Conservation (phyloP, 2,888 invertebrate genomes). For the Anarsia innoxiella region DNA sequence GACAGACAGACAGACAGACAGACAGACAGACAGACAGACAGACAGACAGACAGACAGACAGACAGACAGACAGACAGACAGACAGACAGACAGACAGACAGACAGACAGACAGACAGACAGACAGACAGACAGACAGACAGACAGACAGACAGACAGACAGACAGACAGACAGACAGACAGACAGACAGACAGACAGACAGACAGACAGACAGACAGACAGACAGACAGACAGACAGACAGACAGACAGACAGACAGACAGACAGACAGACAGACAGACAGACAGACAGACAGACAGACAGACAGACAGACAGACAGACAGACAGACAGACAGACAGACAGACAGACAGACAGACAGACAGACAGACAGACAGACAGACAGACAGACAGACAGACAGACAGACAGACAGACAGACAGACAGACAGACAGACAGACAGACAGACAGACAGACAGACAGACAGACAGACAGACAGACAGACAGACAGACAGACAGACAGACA, state of each 20-base stretch:
- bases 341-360: conserved; percentile 2
- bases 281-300: conserved; percentile 2
- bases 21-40: conserved; percentile 3
- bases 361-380: conserved; percentile 2
- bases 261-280: conserved; percentile 2
- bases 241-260: conserved; percentile 2
- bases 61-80: conserved; percentile 3
- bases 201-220: conserved; percentile 2
- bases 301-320: conserved; percentile 2
- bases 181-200: conserved; percentile 2
- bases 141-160: conserved; percentile 2
- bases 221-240: conserved; percentile 2
- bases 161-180: conserved; percentile 2
- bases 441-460: not conserved
- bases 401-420: conserved; percentile 1
- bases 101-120: conserved; percentile 4
- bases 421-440: conserved; percentile 2
- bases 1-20: conserved; percentile 4
- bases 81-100: conserved; percentile 4
- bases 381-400: conserved; percentile 1
- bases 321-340: conserved; percentile 2
- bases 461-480: not conserved
- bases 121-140: conserved; percentile 2
- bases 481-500: conserved; percentile 1
- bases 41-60: conserved; percentile 5